These are phyloP conservation scores for Pocillopora meandrina DNA, from an alignment of 92 coral and sea anemone species.

Conservation along the genomic window DNA sequence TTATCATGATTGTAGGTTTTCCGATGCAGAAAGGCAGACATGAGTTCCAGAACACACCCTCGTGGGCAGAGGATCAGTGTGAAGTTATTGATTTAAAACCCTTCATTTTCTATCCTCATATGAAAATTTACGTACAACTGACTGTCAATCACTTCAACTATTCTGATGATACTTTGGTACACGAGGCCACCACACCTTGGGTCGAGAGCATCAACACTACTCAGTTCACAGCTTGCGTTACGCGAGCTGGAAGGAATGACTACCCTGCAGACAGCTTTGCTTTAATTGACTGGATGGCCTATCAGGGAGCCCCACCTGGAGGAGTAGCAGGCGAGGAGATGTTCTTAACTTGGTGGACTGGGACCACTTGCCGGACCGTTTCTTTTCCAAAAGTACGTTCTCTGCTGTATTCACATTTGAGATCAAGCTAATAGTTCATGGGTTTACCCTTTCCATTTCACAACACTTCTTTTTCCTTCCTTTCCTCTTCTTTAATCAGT, in stretches of 20 bases:
- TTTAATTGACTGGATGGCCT: slow-evolving; percentile 58
- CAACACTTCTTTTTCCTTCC: no score
- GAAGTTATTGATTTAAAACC: slow-evolving; percentile 26
- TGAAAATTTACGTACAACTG: slow-evolving; percentile 36
- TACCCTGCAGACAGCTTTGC: slow-evolving; percentile 62
- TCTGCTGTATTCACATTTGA: not conserved
- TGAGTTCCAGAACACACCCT: slow-evolving; percentile 37
- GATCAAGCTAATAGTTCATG: no score
- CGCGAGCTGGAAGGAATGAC: slow-evolving; percentile 72
- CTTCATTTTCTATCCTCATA: not conserved
- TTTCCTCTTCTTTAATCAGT: no score
- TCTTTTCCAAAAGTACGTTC: slow-evolving; percentile 41
- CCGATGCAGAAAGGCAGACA: slow-evolving; percentile 61
- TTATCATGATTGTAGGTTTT: slow-evolving; percentile 39
- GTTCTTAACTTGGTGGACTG: slow-evolving; percentile 71
- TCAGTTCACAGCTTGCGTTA: slow-evolving; percentile 64
- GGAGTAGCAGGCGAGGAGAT: slow-evolving; percentile 51
- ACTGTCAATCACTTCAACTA: slow-evolving; percentile 60
- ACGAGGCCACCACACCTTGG: slow-evolving; percentile 68
- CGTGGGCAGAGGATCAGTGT: slow-evolving; percentile 50
- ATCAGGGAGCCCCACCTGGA: slow-evolving; percentile 63
- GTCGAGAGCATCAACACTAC: slow-evolving; percentile 47
- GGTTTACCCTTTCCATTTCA: no score
- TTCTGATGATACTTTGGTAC: slow-evolving; percentile 41
- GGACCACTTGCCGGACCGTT: slow-evolving; percentile 54